Base-by-base conservation (phyloP, 2,888 invertebrate species). In the Taenaris catops region DNA sequence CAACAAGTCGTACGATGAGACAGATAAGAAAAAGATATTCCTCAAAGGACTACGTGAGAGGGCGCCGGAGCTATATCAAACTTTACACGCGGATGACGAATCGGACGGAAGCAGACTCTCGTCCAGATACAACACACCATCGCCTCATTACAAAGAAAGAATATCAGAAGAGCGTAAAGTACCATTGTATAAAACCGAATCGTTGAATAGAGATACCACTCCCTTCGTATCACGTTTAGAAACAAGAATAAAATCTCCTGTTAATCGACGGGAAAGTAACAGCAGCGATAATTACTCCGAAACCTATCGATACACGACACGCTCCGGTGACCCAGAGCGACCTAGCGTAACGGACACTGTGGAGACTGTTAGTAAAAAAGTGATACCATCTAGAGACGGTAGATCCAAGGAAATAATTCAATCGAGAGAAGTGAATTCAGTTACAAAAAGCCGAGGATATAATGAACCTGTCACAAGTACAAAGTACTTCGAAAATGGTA, bases 301-400 rank as follows among this genome's bases (percentile, higher is more conserved):
- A 68, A 92, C 92, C 0, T 92, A 91, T 55, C 89, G 91, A 55
- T 91, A 92, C 46, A 90, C 91, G 3, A 91, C 91, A 6, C 88
- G 91, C 43, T 89, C 90, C 4, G 91, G 90, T 37, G 91, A 93
- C 63, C 92, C 92, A 1, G 75, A 88, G 33, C 74, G 91, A 46
- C 92, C 93, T 8, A 91, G 90, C 54, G 87, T 93, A 34, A 93
- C 93, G 10, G 91, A 93, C 55, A 92, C 91, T 0, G 91, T 92
- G 7, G 91, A 92, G 60, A 92, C 89, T 24, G 89, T 91, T 51
- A 89, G 90, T 48, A 92, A 92, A 70, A 92, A 92, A 71, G 88
- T 91, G 1, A 75, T 92, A 26, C 92, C 92, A 6, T 79, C 89
- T 0, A 89, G 87, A 57, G 89, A 90, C 53, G 92, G 92, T 0